phyloP scores from a whole-genome alignment of 92 coral and sea anemone genomes.

The Umimayanthus chanpuru region DNA sequence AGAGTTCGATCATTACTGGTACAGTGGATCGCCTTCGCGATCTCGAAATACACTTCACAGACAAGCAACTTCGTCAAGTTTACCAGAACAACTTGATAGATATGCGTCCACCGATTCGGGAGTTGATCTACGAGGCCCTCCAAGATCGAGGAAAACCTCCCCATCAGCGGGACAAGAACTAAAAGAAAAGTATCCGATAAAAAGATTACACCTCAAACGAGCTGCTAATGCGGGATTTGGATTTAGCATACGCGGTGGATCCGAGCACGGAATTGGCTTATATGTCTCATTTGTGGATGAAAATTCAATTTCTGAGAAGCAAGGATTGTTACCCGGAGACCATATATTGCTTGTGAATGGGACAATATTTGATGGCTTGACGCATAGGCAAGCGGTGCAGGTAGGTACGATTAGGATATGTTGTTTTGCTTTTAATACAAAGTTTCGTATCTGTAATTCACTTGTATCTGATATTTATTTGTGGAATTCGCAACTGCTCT shows the following conservation, averaged over 20 bases:
- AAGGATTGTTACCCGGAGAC: constrained; percentile 90
- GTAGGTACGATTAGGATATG: constrained; percentile 70
- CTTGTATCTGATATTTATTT: background rate
- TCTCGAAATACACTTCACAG: constrained; percentile 62
- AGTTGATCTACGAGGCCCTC: constrained; percentile 62
- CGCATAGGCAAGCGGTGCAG: constrained; percentile 92
- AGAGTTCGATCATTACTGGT: constrained; percentile 76
- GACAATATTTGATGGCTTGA: constrained; percentile 76
- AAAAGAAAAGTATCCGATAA: constrained; percentile 66
- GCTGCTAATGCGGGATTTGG: constrained; percentile 78
- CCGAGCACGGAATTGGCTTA: constrained; percentile 93
- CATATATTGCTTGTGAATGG: constrained; percentile 85
- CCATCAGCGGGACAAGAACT: constrained; percentile 40
- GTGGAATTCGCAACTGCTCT: background rate
- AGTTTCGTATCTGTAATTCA: background rate
- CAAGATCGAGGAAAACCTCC: constrained; percentile 45
- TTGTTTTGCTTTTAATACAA: background rate
- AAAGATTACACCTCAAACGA: constrained; percentile 74
- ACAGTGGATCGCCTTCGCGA: constrained; percentile 51
- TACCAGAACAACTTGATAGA: constrained; percentile 69
- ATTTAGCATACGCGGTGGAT: constrained; percentile 95
- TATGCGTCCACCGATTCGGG: constrained; percentile 72
- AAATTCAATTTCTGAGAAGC: constrained; percentile 76
- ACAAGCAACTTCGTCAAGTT: constrained; percentile 57
- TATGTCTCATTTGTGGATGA: constrained; percentile 91